A percentile compares a stretch with the other conserved stretches of the same genome.
Conservation (phyloP, 2,888 invertebrate species). For the Clunio marinus region DNA sequence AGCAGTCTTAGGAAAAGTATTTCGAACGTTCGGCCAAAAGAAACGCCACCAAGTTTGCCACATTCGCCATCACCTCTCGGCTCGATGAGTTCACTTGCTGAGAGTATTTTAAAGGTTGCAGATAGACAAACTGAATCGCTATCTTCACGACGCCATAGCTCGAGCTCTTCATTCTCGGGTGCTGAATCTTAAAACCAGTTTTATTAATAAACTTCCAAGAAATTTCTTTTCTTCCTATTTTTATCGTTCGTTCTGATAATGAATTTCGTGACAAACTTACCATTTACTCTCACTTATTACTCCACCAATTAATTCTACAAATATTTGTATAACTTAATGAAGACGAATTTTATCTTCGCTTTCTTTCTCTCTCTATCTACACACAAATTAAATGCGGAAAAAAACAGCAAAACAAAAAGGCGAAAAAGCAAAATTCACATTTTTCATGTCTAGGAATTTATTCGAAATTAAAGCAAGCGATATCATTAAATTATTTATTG, state of each 20-base stretch:
- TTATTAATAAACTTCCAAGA: neutral
- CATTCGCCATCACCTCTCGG: slow-evolving; percentile 66
- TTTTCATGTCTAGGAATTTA: neutral
- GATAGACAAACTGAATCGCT: slow-evolving; percentile 32
- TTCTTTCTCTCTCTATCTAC: neutral
- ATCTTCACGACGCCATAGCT: slow-evolving; percentile 11
- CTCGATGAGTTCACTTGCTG: slow-evolving; percentile 72
- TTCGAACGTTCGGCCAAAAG: slow-evolving; percentile 53
- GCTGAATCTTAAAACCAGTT: slow-evolving; percentile 27
- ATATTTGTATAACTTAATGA: neutral
- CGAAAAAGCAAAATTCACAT: neutral
- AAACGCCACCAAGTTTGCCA: slow-evolving; percentile 59
- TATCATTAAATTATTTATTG: slow-evolving; percentile 19
- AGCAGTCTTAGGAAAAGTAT: slow-evolving; percentile 47
- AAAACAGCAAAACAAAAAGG: neutral
- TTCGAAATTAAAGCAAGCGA: neutral
- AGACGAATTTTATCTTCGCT: neutral
- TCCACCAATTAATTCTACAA: neutral
- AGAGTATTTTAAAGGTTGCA: slow-evolving; percentile 57
- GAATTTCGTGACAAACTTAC: neutral
- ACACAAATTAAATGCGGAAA: neutral
- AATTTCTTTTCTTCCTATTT: neutral
- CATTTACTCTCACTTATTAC: neutral
- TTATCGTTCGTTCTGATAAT: neutral
- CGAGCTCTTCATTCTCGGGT: slow-evolving; percentile 26